Conservation (phyloP, 2,888 invertebrate species). For the Spodoptera littoralis region DNA sequence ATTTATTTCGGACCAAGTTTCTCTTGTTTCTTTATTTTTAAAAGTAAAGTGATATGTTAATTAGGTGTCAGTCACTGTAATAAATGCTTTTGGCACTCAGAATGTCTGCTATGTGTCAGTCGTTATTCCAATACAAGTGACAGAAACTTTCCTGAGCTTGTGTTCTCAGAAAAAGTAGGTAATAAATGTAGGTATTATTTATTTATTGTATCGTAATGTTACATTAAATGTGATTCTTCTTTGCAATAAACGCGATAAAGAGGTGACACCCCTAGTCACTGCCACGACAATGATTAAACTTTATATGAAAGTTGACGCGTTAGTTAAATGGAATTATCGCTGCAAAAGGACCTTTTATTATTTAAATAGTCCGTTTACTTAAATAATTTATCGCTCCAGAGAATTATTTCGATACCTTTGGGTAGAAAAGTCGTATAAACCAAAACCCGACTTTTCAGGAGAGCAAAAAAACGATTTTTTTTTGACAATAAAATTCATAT, state of each 20-base stretch:
- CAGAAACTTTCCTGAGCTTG: neutral
- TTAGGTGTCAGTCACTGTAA: constrained; percentile 14
- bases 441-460: no score
- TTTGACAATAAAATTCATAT: no score
- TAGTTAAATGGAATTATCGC: constrained; percentile 61
- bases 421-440: no score
- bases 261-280: constrained; percentile 51
- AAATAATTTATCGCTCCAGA: constrained; percentile 51
- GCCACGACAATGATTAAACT: constrained; percentile 42
- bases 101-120: constrained; percentile 8
- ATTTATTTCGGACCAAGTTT: constrained; percentile 30
- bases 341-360: constrained; percentile 57
- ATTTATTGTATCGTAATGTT: neutral
- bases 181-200: neutral
- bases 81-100: constrained; percentile 14
- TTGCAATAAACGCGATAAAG: neutral
- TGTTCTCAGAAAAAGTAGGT: neutral
- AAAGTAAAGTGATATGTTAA: constrained; percentile 24
- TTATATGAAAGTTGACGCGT: constrained; percentile 58
- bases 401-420: no score
- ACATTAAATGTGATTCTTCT: neutral
- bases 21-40: constrained; percentile 19
- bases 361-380: constrained; percentile 63
- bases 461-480: no score
- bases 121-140: constrained; percentile 2